Evolutionary conservation across 1,140 invertebrate genomes (phyloP).

Genomic region (Drosophila albomicans): DNA sequence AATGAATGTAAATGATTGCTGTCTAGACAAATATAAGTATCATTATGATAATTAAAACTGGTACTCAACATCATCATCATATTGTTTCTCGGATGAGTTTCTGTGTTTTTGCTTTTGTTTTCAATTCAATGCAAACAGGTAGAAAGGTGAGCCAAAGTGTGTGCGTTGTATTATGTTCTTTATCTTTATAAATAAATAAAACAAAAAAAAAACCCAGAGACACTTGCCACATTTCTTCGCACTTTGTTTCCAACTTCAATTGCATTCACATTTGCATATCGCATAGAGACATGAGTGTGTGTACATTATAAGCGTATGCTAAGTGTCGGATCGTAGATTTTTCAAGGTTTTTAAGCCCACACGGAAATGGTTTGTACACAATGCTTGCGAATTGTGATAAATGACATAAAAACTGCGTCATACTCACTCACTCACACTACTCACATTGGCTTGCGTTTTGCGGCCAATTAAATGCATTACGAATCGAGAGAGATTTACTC

Average conservation of each 20-base stretch:
- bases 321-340: conserved; percentile 40
- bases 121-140: conserved; percentile 8
- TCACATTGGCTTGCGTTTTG: conserved; percentile 20
- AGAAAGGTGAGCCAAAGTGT: background rate
- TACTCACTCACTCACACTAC: conserved; percentile 27
- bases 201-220: background rate
- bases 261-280: conserved; percentile 18
- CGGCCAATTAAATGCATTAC: conserved; percentile 63
- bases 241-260: conserved; percentile 6
- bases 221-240: conserved; percentile 19
- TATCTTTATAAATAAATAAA: background rate
- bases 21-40: conserved; percentile 73
- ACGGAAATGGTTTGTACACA: conserved; percentile 59
- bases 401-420: conserved; percentile 47
- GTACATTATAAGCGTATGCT: conserved; percentile 6
- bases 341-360: conserved; percentile 67
- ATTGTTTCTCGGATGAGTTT: conserved; percentile 5
- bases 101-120: background rate
- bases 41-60: conserved; percentile 69
- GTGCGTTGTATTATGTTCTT: background rate
- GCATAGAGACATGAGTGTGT: conserved; percentile 2
- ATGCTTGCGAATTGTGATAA: conserved; percentile 43
- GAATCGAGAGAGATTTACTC: conserved; percentile 56
- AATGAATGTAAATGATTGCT: conserved; percentile 37
- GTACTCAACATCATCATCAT: background rate